Evolutionary conservation across 2,797 vertebrate genomes (phyloP).

Genomic region (Sparus aurata): DNA sequence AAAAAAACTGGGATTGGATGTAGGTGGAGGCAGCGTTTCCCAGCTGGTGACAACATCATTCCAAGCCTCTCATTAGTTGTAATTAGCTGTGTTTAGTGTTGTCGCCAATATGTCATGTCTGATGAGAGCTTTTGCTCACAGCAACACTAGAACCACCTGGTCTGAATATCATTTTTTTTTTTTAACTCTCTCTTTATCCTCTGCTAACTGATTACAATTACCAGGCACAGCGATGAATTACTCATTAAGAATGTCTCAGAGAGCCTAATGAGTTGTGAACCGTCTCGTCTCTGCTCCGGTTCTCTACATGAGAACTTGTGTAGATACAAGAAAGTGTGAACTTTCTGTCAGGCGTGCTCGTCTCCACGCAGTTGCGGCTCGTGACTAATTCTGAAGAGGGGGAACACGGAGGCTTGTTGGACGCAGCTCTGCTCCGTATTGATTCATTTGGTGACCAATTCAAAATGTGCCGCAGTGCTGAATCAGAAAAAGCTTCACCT

Average conservation of each 20-base stretch:
- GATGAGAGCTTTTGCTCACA: slow-evolving; percentile 73
- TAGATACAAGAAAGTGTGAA: slow-evolving; percentile 33
- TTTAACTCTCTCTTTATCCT: slow-evolving; percentile 39
- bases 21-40: slow-evolving; percentile 60
- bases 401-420: slow-evolving; percentile 46
- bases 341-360: slow-evolving; percentile 30
- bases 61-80: slow-evolving; percentile 79
- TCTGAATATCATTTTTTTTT: slow-evolving; percentile 29
- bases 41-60: slow-evolving; percentile 80
- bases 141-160: slow-evolving; percentile 72
- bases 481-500: slow-evolving; percentile 55
- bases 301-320: slow-evolving; percentile 15
- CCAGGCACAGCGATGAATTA: slow-evolving; percentile 60
- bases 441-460: slow-evolving; percentile 52
- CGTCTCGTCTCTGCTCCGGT: slow-evolving; percentile 58
- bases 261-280: slow-evolving; percentile 60
- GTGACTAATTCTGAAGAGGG: slow-evolving; percentile 37
- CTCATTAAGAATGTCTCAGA: slow-evolving; percentile 62
- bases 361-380: slow-evolving; percentile 6
- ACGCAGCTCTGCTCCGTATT: slow-evolving; percentile 25
- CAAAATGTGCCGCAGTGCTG: slow-evolving; percentile 45
- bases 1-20: slow-evolving; percentile 42
- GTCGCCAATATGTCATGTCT: slow-evolving; percentile 77
- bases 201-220: slow-evolving; percentile 70
- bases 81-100: slow-evolving; percentile 84